Evolutionary conservation across 2,797 vertebrate species (phyloP).

Genomic region (Myripristis jacobus): DNA sequence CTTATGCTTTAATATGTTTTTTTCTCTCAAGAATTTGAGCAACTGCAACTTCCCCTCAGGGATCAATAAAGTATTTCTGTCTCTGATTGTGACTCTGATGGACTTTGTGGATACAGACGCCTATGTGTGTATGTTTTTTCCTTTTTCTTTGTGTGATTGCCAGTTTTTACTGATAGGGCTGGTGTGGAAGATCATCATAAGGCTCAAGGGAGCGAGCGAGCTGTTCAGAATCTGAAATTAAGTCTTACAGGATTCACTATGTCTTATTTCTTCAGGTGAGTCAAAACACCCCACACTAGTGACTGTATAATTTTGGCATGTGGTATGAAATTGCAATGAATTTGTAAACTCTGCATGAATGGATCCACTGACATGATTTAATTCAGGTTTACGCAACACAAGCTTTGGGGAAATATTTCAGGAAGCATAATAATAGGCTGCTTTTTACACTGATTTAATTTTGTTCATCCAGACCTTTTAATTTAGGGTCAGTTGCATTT

Average conservation of each 20-base stretch:
- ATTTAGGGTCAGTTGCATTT: neutral
- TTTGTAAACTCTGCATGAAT: conserved; percentile 57
- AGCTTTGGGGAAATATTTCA: conserved; percentile 44
- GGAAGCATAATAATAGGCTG: conserved; percentile 24
- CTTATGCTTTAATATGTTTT: too few relatives aligned
- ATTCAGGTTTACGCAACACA: conserved; percentile 15
- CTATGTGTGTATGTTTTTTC: conserved; percentile 30
- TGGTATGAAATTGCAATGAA: conserved; percentile 61
- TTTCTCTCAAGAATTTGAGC: too few relatives aligned
- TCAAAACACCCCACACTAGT: conserved; percentile 68
- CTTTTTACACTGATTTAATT: neutral
- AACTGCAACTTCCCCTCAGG: too few relatives aligned
- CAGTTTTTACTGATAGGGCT: conserved; percentile 51
- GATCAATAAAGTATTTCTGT: too few relatives aligned
- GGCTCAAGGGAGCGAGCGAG: conserved; percentile 51
- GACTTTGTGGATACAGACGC: conserved; percentile 33
- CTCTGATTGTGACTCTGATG: too few relatives aligned
- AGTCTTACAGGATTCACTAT: conserved; percentile 60
- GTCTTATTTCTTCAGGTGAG: conserved; percentile 58
- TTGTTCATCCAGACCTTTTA: neutral
- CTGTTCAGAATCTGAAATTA: conserved; percentile 65
- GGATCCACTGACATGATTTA: conserved; percentile 12
- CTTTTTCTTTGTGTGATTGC: conserved; percentile 15
- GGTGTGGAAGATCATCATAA: conserved; percentile 60
- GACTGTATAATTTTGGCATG: conserved; percentile 66